Conservation (phyloP, 1,140 invertebrate genomes). For the Drepana arcuata region DNA sequence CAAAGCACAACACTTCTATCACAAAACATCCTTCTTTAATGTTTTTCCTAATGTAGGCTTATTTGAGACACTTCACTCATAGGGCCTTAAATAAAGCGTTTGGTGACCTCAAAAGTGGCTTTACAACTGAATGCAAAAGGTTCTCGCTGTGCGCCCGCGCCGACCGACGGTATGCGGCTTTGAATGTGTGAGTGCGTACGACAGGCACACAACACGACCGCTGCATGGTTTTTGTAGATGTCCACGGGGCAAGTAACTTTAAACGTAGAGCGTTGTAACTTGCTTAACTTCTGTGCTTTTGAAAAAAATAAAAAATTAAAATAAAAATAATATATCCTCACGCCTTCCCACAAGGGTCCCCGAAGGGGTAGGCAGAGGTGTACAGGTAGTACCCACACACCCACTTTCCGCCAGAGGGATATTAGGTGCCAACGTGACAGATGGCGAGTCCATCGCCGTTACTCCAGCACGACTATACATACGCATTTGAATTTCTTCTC, state of each 20-base stretch:
- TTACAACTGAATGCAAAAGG: constrained; percentile 66
- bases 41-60: too few relatives aligned
- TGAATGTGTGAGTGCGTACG: constrained; percentile 29
- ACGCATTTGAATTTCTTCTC: too few relatives aligned
- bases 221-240: constrained; percentile 70
- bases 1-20: too few relatives aligned
- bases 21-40: too few relatives aligned
- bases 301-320: neutral
- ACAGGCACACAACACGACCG: constrained; percentile 37
- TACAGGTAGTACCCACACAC: neutral
- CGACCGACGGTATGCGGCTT: constrained; percentile 53
- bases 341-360: neutral
- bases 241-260: constrained; percentile 66
- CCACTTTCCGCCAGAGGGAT: neutral
- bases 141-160: constrained; percentile 51
- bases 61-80: too few relatives aligned
- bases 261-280: constrained; percentile 36
- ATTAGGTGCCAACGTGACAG: neutral
- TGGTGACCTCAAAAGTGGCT: constrained; percentile 61
- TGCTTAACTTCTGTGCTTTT: constrained; percentile 7
- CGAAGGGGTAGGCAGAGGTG: neutral
- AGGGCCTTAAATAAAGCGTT: constrained; percentile 64
- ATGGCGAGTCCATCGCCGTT: neutral
- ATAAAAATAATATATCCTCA: neutral
- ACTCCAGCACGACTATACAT: too few relatives aligned